A percentile compares a stretch with the other conserved stretches of the same genome.
Evolutionary conservation across 1,140 invertebrate genomes (phyloP).

Genomic region (Sinella curviseta): DNA sequence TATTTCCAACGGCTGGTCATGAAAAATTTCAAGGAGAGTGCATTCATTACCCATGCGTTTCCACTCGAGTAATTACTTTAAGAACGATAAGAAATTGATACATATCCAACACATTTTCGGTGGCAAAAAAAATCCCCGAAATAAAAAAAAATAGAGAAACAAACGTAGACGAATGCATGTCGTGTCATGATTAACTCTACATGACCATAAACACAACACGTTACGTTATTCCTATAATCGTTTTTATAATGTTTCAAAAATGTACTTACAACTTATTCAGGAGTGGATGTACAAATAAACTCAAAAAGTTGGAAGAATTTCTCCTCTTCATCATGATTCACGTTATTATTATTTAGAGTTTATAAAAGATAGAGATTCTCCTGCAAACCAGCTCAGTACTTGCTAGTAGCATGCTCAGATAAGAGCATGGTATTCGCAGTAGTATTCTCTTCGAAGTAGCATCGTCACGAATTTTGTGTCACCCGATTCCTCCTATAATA

Average conservation of each 20-base stretch:
- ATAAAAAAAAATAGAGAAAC: too few species aligned
- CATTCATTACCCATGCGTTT: neutral
- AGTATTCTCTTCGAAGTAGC: neutral
- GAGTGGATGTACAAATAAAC: too few species aligned
- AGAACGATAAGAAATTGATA: neutral
- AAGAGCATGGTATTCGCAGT: neutral
- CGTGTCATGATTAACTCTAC: too few species aligned
- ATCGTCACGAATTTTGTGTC: neutral
- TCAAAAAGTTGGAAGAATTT: too few species aligned
- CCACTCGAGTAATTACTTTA: neutral
- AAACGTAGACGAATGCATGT: too few species aligned
- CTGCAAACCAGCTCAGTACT: neutral
- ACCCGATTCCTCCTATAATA: neutral
- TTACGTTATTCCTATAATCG: too few species aligned
- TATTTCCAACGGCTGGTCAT: constrained; percentile 18
- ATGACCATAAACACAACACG: too few species aligned
- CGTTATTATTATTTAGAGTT: too few species aligned
- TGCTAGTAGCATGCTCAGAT: constrained; percentile 3
- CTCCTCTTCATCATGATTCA: neutral
- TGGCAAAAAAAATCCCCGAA: neutral
- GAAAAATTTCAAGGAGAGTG: constrained; percentile 13
- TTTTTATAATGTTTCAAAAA: too few species aligned
- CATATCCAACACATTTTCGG: neutral
- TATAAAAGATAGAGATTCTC: neutral
- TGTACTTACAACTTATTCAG: too few species aligned